phyloP scores from a whole-genome alignment of 2,113 vertebrate genomes.

The Hemiscyllium ocellatum region DNA sequence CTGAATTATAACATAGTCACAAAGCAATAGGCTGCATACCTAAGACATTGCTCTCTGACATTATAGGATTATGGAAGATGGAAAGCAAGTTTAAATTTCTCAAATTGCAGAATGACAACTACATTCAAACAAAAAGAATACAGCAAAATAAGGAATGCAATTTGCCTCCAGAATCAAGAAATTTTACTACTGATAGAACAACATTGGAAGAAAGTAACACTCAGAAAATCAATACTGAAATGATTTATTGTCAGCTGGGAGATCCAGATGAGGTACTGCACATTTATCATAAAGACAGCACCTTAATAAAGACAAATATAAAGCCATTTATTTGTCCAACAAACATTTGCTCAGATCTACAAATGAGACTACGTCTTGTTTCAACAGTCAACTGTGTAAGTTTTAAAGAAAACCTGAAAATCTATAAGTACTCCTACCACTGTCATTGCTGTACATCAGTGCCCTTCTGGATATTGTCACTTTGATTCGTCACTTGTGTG shows the following conservation, averaged over 20 bases:
- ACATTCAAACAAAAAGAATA: not conserved
- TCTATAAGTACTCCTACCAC: not conserved
- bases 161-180: conserved; percentile 30
- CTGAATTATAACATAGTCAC: not conserved
- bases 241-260: conserved; percentile 68
- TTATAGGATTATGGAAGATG: not conserved
- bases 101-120: not conserved
- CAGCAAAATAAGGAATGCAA: not conserved
- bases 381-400: not conserved
- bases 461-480: not conserved
- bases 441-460: not conserved
- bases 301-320: conserved; percentile 73
- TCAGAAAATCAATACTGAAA: conserved; percentile 70
- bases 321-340: conserved; percentile 50
- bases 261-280: conserved; percentile 56
- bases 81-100: not conserved
- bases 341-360: not conserved
- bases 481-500: not conserved
- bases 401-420: conserved; percentile 12
- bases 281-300: conserved; percentile 73
- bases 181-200: conserved; percentile 47
- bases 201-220: conserved; percentile 53
- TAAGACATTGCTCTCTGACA: not conserved
- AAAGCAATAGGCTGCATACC: not conserved
- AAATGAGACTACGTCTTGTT: not conserved